phyloP scores from a whole-genome alignment of 1,140 invertebrate genomes.

The Liolophura sinensis region DNA sequence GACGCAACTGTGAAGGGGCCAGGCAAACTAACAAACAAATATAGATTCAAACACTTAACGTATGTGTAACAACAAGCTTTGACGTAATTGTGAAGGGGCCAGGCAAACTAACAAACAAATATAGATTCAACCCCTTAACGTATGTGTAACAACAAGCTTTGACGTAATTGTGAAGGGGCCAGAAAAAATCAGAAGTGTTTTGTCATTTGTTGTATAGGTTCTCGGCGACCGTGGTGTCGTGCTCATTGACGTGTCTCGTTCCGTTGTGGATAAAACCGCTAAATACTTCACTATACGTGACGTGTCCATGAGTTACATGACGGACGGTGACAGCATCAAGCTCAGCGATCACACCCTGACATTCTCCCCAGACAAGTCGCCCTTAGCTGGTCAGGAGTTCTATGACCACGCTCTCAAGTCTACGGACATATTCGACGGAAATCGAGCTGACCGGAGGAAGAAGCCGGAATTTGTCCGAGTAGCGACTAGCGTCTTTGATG shows the following conservation, averaged over 20 bases:
- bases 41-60: no score
- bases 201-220: constrained; percentile 11
- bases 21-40: no score
- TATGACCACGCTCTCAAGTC: constrained; percentile 26
- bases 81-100: no score
- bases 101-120: no score
- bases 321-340: constrained; percentile 23
- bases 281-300: constrained; percentile 19
- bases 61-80: no score
- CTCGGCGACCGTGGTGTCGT: constrained; percentile 23
- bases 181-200: no score
- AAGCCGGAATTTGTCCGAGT: constrained; percentile 21
- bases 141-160: no score
- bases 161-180: no score
- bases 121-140: no score
- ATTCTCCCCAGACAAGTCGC: constrained; percentile 28
- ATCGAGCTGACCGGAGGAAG: constrained; percentile 11
- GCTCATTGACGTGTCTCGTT: constrained; percentile 16
- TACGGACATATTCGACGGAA: constrained; percentile 33
- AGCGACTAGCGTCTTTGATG: constrained; percentile 28
- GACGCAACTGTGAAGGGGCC: no score
- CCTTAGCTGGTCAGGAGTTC: constrained; percentile 29
- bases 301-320: constrained; percentile 21
- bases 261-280: constrained; percentile 5
- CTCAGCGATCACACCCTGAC: constrained; percentile 21